Conservation (phyloP, 2,888 invertebrate species). For the Julus scanicus region DNA sequence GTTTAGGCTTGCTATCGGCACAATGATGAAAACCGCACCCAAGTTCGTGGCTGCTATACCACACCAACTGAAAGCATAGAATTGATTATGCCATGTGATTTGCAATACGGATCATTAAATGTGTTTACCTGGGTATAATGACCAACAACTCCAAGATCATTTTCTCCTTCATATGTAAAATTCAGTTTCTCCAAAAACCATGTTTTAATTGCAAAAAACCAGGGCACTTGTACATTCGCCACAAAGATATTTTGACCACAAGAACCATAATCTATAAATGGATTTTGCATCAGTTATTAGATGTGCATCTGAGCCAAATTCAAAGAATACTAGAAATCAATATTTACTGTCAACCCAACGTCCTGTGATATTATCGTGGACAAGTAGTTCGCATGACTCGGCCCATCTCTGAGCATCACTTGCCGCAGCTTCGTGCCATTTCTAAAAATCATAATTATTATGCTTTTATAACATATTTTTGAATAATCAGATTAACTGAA, state of each 20-base stretch:
- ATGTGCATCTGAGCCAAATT: neutral
- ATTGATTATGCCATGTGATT: neutral
- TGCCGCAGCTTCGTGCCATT: constrained; percentile 79
- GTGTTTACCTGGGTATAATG: constrained; percentile 77
- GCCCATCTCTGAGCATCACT: constrained; percentile 80
- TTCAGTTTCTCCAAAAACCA: constrained; percentile 82
- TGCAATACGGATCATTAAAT: neutral
- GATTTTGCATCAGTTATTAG: neutral
- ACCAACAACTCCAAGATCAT: constrained; percentile 75
- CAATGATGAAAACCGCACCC: constrained; percentile 82
- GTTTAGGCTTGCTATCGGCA: constrained; percentile 62
- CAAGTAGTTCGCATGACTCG: constrained; percentile 75
- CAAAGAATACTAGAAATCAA: neutral
- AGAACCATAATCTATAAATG: constrained; percentile 71
- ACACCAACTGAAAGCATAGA: constrained; percentile 72
- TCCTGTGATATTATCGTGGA: constrained; percentile 77
- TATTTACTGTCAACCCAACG: constrained; percentile 70
- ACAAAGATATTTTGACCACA: constrained; percentile 87
- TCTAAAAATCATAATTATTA: constrained; percentile 68
- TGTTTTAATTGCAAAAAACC: constrained; percentile 82
- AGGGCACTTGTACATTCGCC: constrained; percentile 81
- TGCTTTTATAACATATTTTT: neutral
- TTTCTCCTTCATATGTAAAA: constrained; percentile 76
- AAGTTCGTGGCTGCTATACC: constrained; percentile 81
- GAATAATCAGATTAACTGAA: too few species aligned